Percentiles rank a stretch among this genome's conserved stretches.
Evolutionary conservation across 2,888 invertebrate species (phyloP).

Genomic region (Tineola bisselliella): DNA sequence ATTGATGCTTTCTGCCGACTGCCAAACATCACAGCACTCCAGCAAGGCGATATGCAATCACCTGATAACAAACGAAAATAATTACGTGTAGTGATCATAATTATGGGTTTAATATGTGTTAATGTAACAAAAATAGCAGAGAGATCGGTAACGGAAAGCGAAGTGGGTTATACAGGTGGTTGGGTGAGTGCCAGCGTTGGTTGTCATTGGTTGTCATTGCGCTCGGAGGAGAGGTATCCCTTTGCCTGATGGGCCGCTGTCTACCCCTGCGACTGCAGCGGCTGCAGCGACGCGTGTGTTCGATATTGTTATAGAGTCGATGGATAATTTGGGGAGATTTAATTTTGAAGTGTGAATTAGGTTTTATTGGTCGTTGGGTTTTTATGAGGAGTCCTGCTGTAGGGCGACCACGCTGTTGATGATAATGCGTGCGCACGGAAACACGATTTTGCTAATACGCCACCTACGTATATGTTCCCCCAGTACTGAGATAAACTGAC

Average conservation of each 20-base stretch:
- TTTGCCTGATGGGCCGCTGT: too few relatives aligned
- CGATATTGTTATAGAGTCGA: neutral
- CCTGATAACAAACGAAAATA: too few relatives aligned
- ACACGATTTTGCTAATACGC: too few relatives aligned
- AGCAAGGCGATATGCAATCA: too few relatives aligned
- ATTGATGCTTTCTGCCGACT: neutral
- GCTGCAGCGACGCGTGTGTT: neutral
- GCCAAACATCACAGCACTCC: neutral
- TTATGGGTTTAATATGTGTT: neutral
- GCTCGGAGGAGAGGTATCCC: neutral
- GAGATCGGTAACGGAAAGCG: slow-evolving; percentile 52
- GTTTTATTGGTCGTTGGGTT: neutral
- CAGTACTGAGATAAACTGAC: too few relatives aligned
- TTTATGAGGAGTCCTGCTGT: neutral
- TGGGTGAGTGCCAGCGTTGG: slow-evolving; percentile 25
- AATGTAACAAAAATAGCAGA: neutral
- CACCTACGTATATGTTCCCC: too few relatives aligned
- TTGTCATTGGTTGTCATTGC: neutral
- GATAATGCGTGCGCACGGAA: too few relatives aligned
- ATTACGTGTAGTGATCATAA: neutral
- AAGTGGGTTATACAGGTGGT: slow-evolving; percentile 51
- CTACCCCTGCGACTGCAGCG: too few relatives aligned
- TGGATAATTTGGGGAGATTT: neutral
- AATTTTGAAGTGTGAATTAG: slow-evolving; percentile 3
- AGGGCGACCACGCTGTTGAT: neutral